Percentiles rank a stretch among this genome's conserved stretches.
Conservation (phyloP, 1,140 invertebrate species). For the Monomorium pharaonis region DNA sequence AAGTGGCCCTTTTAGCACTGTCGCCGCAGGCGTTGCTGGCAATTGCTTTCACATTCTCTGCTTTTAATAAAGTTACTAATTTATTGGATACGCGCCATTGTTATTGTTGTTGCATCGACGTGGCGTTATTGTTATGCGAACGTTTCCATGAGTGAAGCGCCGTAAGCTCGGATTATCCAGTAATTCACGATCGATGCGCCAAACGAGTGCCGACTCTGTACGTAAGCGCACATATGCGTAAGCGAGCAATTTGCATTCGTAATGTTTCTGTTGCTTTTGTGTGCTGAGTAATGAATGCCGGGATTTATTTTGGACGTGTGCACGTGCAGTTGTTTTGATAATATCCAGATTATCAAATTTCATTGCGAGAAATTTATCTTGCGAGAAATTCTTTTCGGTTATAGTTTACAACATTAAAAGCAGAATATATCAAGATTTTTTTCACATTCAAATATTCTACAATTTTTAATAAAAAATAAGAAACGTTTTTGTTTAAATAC, state of each 20-base stretch:
- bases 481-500: neutral
- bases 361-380: constrained; percentile 13
- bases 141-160: neutral
- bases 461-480: neutral
- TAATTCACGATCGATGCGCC: constrained; percentile 57
- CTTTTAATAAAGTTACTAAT: constrained; percentile 77
- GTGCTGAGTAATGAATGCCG: neutral
- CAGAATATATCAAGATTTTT: neutral
- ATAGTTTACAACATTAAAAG: neutral
- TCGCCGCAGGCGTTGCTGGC: constrained; percentile 35
- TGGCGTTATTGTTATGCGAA: constrained; percentile 34
- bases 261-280: constrained; percentile 31
- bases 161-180: constrained; percentile 40
- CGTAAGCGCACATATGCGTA: constrained; percentile 18
- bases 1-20: constrained; percentile 22
- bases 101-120: neutral
- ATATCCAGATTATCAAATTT: constrained; percentile 14
- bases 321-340: neutral
- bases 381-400: neutral
- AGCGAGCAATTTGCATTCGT: constrained; percentile 43
- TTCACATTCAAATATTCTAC: neutral
- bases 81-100: constrained; percentile 52
- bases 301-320: constrained; percentile 40
- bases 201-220: constrained; percentile 34
- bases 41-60: constrained; percentile 70